phyloP scores from a whole-genome alignment of 92 coral and sea anemone genomes.

The Porites rus region DNA sequence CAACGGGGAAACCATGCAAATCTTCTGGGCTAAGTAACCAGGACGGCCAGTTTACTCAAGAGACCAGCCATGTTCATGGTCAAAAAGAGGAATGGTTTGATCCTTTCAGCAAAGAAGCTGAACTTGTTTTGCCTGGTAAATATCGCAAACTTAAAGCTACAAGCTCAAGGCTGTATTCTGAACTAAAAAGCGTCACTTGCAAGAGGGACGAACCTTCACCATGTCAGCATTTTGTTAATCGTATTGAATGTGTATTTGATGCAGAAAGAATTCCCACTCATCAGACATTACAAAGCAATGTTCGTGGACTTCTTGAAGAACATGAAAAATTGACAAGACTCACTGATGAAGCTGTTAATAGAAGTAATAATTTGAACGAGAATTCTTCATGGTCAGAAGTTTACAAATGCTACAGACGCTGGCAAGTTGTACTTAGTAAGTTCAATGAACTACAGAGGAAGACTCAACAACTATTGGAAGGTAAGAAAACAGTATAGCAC shows the following conservation, averaged over 20 bases:
- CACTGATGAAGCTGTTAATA: conserved; percentile 12
- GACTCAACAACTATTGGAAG: conserved; percentile 75
- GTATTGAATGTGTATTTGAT: conserved; percentile 60
- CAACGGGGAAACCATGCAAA: conserved; percentile 7
- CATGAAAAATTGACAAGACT: conserved; percentile 53
- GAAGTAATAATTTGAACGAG: conserved; percentile 16
- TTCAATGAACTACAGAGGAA: conserved; percentile 79
- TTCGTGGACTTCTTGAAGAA: conserved; percentile 43
- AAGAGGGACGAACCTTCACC: conserved; percentile 17
- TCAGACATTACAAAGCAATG: conserved; percentile 34
- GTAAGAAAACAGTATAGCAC: conserved; percentile 22
- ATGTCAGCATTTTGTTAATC: conserved; percentile 51
- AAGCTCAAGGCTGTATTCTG: conserved; percentile 60
- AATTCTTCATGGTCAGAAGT: conserved; percentile 75
- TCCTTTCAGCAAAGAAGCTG: conserved; percentile 59
- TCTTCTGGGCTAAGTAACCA: not conserved
- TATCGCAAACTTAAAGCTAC: conserved; percentile 80
- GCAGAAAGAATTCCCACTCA: conserved; percentile 36
- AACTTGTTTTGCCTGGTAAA: conserved; percentile 66
- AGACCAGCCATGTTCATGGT: not conserved
- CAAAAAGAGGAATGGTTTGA: conserved; percentile 40
- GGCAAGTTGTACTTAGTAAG: conserved; percentile 82
- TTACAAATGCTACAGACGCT: conserved; percentile 78
- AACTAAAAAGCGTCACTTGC: conserved; percentile 38
- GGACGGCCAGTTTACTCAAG: not conserved